These are phyloP conservation scores for Sinocyclocheilus maitianheensis DNA, from an alignment of 2,113 vertebrate species.

Conservation along the genomic window DNA sequence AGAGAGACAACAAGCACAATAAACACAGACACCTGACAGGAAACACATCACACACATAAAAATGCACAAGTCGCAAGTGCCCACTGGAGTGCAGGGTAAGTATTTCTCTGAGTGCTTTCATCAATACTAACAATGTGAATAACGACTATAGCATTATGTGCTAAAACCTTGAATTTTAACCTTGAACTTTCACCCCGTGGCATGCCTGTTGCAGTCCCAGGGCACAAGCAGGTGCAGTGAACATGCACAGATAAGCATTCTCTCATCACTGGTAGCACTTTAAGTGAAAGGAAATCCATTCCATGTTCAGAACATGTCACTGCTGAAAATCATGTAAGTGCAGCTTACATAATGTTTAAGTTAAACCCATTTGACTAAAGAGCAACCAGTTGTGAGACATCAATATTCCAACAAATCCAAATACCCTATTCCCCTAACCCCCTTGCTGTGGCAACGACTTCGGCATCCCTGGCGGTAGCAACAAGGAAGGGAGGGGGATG, in stretches of 20 bases:
- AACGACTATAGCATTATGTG: conserved; percentile 5
- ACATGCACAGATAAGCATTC: conserved; percentile 66
- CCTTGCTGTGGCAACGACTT: conserved; percentile 46
- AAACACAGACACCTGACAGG: conserved; percentile 7
- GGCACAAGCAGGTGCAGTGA: conserved; percentile 70
- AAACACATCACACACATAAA: conserved; percentile 40
- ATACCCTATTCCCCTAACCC: conserved; percentile 45
- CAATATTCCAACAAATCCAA: conserved; percentile 37
- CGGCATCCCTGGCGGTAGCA: conserved; percentile 35
- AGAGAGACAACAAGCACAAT: conserved; percentile 16
- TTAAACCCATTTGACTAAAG: conserved; percentile 47
- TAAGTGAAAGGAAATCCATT: conserved; percentile 37
- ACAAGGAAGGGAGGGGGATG: conserved; percentile 65
- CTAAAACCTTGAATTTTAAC: conserved; percentile 29
- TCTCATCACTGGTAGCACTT: conserved; percentile 52
- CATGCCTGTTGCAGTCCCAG: conserved; percentile 68
- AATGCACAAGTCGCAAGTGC: conserved; percentile 53
- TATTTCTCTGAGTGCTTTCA: conserved; percentile 25
- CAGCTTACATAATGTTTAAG: not conserved
- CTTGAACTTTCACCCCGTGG: conserved; percentile 61
- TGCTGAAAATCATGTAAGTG: not conserved
- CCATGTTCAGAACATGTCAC: not conserved
- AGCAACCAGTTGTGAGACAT: conserved; percentile 47
- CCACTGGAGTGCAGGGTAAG: conserved; percentile 52
- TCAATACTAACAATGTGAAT: conserved; percentile 10